phyloP scores from a whole-genome alignment of 2,113 vertebrate genomes.

The Bos javanicus region DNA sequence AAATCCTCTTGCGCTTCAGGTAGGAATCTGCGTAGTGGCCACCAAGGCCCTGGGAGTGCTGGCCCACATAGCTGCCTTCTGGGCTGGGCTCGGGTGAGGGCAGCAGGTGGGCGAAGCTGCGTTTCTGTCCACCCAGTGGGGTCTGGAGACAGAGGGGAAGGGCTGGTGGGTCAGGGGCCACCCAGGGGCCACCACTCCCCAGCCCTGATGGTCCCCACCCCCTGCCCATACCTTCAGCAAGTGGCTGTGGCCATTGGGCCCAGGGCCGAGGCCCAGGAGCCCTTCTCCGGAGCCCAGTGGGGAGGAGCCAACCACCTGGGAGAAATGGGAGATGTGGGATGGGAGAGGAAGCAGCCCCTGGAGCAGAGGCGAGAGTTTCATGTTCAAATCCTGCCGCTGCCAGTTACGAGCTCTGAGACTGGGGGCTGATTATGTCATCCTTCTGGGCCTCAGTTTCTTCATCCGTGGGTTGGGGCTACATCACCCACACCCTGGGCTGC shows the following conservation, averaged over 20 bases:
- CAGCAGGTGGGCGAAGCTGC: constrained; percentile 91
- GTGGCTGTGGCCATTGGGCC: constrained; percentile 81
- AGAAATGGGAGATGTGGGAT: background rate
- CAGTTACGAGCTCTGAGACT: background rate
- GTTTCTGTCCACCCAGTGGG: constrained; percentile 90
- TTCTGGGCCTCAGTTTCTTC: background rate
- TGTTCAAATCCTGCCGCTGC: background rate
- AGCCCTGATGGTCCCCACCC: background rate
- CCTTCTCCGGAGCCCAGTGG: constrained; percentile 80
- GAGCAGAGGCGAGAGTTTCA: background rate
- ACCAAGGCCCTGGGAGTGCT: constrained; percentile 94
- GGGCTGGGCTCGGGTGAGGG: constrained; percentile 94
- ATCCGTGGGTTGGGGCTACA: background rate
- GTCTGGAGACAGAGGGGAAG: constrained; percentile 79
- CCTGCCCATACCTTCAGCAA: constrained; percentile 82
- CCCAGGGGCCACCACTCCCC: background rate
- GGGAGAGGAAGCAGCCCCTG: background rate
- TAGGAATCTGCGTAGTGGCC: constrained; percentile 96
- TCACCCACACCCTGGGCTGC: background rate
- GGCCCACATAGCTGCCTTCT: constrained; percentile 91
- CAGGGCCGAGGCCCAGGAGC: constrained; percentile 74
- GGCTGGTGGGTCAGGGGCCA: background rate
- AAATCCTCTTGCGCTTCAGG: constrained; percentile 93
- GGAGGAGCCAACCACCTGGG: constrained; percentile 88
- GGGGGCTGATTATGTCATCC: background rate